phyloP scores from a whole-genome alignment of 2,113 vertebrate genomes.

The Gymnarchus niloticus region DNA sequence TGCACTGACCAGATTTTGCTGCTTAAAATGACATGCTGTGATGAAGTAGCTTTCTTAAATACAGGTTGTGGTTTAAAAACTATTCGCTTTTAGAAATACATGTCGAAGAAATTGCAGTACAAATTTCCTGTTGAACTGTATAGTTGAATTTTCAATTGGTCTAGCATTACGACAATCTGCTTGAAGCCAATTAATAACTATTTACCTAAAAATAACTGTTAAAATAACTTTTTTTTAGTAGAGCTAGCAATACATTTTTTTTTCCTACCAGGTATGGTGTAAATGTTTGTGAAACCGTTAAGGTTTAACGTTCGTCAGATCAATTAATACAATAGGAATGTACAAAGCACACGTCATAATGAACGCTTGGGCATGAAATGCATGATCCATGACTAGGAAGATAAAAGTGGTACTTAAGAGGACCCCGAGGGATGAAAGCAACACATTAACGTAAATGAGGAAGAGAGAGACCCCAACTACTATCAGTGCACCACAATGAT shows the following conservation, averaged over 20 bases:
- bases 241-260: not conserved
- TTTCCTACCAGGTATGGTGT: not conserved
- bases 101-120: not conserved
- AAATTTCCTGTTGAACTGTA: not conserved
- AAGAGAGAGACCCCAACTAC: not conserved
- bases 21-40: too few species aligned
- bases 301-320: not conserved
- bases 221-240: too few species aligned
- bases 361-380: not conserved
- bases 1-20: too few species aligned
- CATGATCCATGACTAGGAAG: not conserved
- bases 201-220: too few species aligned
- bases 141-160: not conserved
- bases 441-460: constrained; percentile 8
- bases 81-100: not conserved
- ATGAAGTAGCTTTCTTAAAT: too few species aligned
- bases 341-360: not conserved
- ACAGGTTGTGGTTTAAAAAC: too few species aligned
- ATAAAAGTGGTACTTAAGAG: constrained; percentile 8
- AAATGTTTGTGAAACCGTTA: not conserved
- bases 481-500: not conserved
- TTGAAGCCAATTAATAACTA: not conserved
- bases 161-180: not conserved
- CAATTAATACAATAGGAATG: not conserved
- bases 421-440: not conserved